Percentiles rank a stretch among this genome's conserved stretches.
phyloP scores from a whole-genome alignment of 2,888 invertebrate species.

The Ichneumoninae sp. region DNA sequence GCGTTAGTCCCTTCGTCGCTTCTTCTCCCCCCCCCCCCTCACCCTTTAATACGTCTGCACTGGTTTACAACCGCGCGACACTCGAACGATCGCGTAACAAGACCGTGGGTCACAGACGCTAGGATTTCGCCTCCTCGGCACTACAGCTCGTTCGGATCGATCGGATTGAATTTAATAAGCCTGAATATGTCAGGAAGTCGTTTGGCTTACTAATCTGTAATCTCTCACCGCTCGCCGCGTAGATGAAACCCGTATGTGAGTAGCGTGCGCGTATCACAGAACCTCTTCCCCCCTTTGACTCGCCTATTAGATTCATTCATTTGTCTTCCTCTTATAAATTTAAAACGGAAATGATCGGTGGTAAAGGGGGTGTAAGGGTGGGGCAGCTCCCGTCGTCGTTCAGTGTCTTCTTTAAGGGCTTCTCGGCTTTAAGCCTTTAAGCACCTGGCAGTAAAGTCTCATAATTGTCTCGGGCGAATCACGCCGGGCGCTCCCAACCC shows the following conservation, averaged over 20 bases:
- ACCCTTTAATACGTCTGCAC: conserved; percentile 32
- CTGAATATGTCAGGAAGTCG: conserved; percentile 55
- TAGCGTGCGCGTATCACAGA: not conserved
- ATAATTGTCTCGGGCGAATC: conserved; percentile 83
- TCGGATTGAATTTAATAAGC: conserved; percentile 65
- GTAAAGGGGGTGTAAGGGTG: conserved; percentile 1
- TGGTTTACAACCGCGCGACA: conserved; percentile 15
- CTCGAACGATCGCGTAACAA: conserved; percentile 49
- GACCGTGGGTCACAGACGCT: not conserved
- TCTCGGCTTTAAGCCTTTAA: conserved; percentile 83
- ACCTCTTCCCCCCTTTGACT: not conserved
- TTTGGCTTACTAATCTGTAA: conserved; percentile 26
- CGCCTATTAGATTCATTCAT: conserved; percentile 18
- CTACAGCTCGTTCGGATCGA: conserved; percentile 49
- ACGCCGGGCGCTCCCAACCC: conserved; percentile 77
- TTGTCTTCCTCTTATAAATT: conserved; percentile 20
- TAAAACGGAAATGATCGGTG: conserved; percentile 32
- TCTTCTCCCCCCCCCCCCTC: conserved; percentile 11
- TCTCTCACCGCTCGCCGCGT: not conserved
- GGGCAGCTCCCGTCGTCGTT: conserved; percentile 30
- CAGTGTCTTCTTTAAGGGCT: conserved; percentile 75
- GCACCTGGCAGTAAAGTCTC: conserved; percentile 82
- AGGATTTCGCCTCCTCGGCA: conserved; percentile 11
- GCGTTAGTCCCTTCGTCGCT: conserved; percentile 50
- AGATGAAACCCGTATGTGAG: conserved; percentile 8